Conservation (phyloP, 2,888 invertebrate genomes). For the Pelosia muscerda region DNA sequence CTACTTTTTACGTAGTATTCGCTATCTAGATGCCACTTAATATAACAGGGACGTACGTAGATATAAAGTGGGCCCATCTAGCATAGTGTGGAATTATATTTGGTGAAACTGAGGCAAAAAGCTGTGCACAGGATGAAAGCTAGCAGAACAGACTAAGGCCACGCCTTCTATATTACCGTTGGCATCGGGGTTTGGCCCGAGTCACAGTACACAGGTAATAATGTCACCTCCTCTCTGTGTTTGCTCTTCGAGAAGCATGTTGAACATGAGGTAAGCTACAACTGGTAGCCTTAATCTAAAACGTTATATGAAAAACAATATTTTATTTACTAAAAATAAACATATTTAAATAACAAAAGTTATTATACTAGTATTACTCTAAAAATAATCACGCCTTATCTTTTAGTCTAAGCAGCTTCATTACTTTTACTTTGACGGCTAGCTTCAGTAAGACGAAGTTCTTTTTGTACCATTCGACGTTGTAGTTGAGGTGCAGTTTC, state of each 20-base stretch:
- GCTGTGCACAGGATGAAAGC: too few relatives aligned
- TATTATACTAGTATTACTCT: constrained; percentile 39
- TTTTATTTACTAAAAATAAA: constrained; percentile 40
- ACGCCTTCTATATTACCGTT: too few relatives aligned
- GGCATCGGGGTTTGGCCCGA: too few relatives aligned
- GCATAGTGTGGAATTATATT: too few relatives aligned
- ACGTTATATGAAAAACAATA: constrained; percentile 1
- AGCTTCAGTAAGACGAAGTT: constrained; percentile 90
- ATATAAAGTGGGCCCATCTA: too few relatives aligned
- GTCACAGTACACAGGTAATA: too few relatives aligned
- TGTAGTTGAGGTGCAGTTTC: constrained; percentile 91
- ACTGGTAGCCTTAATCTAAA: background rate
- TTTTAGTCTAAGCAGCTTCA: constrained; percentile 71
- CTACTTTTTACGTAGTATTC: too few relatives aligned
- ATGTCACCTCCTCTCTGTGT: too few relatives aligned
- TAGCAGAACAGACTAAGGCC: too few relatives aligned
- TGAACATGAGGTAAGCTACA: background rate
- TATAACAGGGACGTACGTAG: too few relatives aligned
- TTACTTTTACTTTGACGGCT: constrained; percentile 87
- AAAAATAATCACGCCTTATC: constrained; percentile 30
- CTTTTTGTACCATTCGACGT: constrained; percentile 93
- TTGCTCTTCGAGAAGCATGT: background rate
- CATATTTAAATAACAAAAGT: constrained; percentile 26
- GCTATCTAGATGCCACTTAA: too few relatives aligned
- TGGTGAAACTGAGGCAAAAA: too few relatives aligned